phyloP scores from a whole-genome alignment of 2,113 vertebrate genomes.

The Chinchilla lanigera region DNA sequence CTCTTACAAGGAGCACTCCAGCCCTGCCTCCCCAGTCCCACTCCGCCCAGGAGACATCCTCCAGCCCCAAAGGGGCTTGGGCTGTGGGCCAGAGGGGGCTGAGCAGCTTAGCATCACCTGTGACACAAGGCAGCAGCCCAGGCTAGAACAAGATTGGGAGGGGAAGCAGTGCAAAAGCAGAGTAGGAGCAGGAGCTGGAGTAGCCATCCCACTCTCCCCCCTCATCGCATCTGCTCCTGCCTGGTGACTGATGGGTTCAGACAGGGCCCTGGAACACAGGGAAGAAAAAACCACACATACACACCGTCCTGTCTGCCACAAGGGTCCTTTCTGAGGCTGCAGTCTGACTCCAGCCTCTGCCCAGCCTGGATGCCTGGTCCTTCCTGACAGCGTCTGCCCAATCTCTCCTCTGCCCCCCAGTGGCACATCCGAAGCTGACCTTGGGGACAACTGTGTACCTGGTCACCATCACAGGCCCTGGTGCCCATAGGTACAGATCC shows the following conservation, averaged over 20 bases:
- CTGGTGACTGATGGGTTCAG: constrained; percentile 82
- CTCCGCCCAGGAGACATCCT: background rate
- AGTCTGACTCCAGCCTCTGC: constrained; percentile 62
- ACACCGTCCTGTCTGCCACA: constrained; percentile 66
- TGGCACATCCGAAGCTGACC: background rate
- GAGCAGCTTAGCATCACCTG: background rate
- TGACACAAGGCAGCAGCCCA: background rate
- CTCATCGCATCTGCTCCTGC: constrained; percentile 84
- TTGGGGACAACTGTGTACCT: background rate
- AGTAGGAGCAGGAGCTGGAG: background rate
- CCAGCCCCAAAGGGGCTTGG: constrained; percentile 29
- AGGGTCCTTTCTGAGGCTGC: background rate
- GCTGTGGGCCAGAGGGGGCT: constrained; percentile 29
- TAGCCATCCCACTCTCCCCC: background rate
- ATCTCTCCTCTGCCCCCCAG: background rate
- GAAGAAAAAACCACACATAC: constrained; percentile 52
- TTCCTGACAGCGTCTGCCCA: background rate
- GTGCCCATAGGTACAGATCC: background rate
- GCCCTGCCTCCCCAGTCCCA: background rate
- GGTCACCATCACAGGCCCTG: background rate
- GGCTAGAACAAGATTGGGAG: background rate
- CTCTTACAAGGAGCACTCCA: background rate
- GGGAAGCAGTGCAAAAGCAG: background rate
- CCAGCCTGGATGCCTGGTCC: background rate
- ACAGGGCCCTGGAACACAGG: constrained; percentile 81